phyloP scores from a whole-genome alignment of 2,797 vertebrate species.

The Melanotaenia boesemani region DNA sequence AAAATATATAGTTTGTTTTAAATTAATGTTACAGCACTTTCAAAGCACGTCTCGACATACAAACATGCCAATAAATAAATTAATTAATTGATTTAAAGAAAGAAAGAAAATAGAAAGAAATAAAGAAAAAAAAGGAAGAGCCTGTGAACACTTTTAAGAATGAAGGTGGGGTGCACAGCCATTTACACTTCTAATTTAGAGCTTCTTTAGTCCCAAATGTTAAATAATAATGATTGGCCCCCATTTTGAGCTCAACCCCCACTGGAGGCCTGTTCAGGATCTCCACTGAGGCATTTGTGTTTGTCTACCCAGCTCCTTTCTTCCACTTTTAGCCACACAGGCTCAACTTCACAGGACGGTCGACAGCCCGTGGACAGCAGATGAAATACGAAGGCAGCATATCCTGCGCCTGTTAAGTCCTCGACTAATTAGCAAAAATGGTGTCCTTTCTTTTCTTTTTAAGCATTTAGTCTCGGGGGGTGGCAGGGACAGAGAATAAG shows the following conservation, averaged over 20 bases:
- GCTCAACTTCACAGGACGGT: conserved; percentile 84
- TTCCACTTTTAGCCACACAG: conserved; percentile 86
- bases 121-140: conserved; percentile 1
- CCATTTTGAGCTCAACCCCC: conserved; percentile 82
- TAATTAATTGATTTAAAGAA: neutral
- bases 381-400: conserved; percentile 86
- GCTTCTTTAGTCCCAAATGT: conserved; percentile 77
- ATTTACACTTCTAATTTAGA: conserved; percentile 83
- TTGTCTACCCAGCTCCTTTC: conserved; percentile 77
- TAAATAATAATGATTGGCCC: conserved; percentile 83
- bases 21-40: conserved; percentile 34
- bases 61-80: conserved; percentile 33
- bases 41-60: conserved; percentile 34
- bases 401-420: conserved; percentile 91
- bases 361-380: conserved; percentile 86
- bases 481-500: conserved; percentile 66
- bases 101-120: conserved; percentile 23
- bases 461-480: conserved; percentile 90
- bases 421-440: conserved; percentile 99
- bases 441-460: conserved; percentile 87
- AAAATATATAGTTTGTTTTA: neutral
- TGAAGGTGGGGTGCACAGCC: conserved; percentile 67
- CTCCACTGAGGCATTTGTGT: conserved; percentile 83
- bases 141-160: conserved; percentile 70
- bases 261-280: conserved; percentile 82